These are phyloP conservation scores for Lerista edwardsae DNA, from an alignment of 2,797 vertebrate genomes.

Conservation along the genomic window DNA sequence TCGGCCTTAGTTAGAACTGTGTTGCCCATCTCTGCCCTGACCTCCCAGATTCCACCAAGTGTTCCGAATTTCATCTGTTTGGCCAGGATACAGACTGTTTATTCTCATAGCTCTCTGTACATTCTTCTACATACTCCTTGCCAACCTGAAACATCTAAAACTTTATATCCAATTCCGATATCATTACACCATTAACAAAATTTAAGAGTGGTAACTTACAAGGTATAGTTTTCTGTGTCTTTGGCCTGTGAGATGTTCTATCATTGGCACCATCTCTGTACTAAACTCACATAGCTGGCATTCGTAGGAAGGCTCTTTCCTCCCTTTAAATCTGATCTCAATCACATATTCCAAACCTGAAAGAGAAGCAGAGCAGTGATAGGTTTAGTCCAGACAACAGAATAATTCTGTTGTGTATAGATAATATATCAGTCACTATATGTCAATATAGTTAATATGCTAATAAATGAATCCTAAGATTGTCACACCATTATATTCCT, in stretches of 20 bases:
- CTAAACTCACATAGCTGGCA: slow-evolving; percentile 62
- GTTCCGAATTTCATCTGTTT: too few relatives aligned
- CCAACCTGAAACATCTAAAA: too few relatives aligned
- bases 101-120: too few relatives aligned
- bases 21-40: too few relatives aligned
- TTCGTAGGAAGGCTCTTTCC: slow-evolving; percentile 50
- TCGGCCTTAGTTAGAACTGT: too few relatives aligned
- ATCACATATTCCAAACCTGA: slow-evolving; percentile 68
- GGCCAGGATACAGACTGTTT: too few relatives aligned
- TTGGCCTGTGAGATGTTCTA: slow-evolving; percentile 68
- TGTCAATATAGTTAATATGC: not conserved
- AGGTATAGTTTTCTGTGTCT: slow-evolving; percentile 68
- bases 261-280: slow-evolving; percentile 63
- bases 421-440: not conserved
- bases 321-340: slow-evolving; percentile 65
- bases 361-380: slow-evolving; percentile 7
- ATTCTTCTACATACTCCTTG: too few relatives aligned
- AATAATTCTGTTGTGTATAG: not conserved
- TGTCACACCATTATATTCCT: not conserved
- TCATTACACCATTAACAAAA: not conserved
- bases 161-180: too few relatives aligned
- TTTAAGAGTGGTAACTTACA: slow-evolving; percentile 39
- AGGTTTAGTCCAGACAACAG: not conserved
- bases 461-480: not conserved
- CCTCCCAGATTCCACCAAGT: too few relatives aligned